These are phyloP conservation scores for Melanerpes aurifrons DNA, from an alignment of 2,113 vertebrate genomes.

Conservation along the genomic window DNA sequence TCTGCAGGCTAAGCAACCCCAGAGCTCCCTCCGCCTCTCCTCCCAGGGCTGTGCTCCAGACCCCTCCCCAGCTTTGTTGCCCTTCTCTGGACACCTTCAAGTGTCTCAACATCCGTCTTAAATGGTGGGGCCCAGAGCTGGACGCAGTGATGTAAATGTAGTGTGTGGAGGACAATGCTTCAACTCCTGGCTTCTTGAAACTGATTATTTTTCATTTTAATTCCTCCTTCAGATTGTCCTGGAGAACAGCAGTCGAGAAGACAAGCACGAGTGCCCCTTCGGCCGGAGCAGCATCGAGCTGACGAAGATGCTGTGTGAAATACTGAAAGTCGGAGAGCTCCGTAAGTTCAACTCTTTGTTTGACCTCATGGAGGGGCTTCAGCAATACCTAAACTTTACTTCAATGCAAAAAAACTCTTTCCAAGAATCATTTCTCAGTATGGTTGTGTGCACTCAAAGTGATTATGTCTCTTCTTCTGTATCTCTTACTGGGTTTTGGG, in stretches of 20 bases:
- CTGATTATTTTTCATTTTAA: neutral
- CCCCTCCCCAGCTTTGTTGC: too few species aligned
- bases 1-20: too few species aligned
- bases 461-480: neutral
- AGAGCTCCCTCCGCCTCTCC: too few species aligned
- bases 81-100: too few species aligned
- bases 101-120: too few species aligned
- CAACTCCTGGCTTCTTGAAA: neutral
- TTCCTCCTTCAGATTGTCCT: constrained; percentile 88
- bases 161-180: neutral
- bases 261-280: constrained; percentile 98
- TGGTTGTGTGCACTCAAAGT: neutral
- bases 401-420: neutral
- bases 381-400: neutral
- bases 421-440: rapidly evolving
- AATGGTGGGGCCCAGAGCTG: too few species aligned
- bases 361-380: neutral
- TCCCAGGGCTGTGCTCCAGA: too few species aligned
- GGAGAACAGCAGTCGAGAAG: constrained; percentile 98
- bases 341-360: constrained; percentile 84
- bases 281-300: constrained; percentile 98
- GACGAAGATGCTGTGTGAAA: constrained; percentile 98
- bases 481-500: neutral
- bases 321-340: constrained; percentile 96
- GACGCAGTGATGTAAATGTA: neutral